These are phyloP conservation scores for Cottoperca gobio DNA, from an alignment of 2,797 vertebrate species.

Conservation along the genomic window DNA sequence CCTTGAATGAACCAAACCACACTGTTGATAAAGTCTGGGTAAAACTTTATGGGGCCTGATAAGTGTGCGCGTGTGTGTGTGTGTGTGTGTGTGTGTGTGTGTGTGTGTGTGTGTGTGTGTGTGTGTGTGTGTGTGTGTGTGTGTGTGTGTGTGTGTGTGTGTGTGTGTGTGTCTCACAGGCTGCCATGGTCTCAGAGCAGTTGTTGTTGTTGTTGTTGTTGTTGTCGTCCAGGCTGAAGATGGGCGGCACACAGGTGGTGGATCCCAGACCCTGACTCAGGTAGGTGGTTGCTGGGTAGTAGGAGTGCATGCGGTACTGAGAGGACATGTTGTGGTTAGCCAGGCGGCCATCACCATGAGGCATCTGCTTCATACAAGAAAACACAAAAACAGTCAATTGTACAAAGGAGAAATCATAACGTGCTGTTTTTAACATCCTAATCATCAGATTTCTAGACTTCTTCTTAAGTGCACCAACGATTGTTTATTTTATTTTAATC, in stretches of 20 bases:
- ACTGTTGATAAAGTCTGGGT: slow-evolving; percentile 79
- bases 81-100: slow-evolving; percentile 12
- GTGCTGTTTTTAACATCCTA: neutral
- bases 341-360: slow-evolving; percentile 85
- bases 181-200: slow-evolving; percentile 85
- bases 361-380: slow-evolving; percentile 79
- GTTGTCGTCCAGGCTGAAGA: slow-evolving; percentile 88
- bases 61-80: slow-evolving; percentile 25
- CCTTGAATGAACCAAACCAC: slow-evolving; percentile 76
- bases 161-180: slow-evolving; percentile 84
- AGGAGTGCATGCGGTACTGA: slow-evolving; percentile 94
- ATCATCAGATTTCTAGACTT: neutral
- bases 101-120: slow-evolving; percentile 17
- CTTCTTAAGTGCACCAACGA: neutral
- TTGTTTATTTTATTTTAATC: too few relatives aligned
- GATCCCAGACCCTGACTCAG: slow-evolving; percentile 88
- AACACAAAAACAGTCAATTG: slow-evolving; percentile 6
- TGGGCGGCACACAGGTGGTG: slow-evolving; percentile 82
- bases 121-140: slow-evolving; percentile 6
- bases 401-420: neutral
- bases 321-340: slow-evolving; percentile 85
- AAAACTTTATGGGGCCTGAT: slow-evolving; percentile 80
- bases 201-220: slow-evolving; percentile 68
- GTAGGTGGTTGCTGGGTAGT: slow-evolving; percentile 90
- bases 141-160: slow-evolving; percentile 3